phyloP scores from a whole-genome alignment of 2,797 vertebrate genomes.

The Dipus sagitta region DNA sequence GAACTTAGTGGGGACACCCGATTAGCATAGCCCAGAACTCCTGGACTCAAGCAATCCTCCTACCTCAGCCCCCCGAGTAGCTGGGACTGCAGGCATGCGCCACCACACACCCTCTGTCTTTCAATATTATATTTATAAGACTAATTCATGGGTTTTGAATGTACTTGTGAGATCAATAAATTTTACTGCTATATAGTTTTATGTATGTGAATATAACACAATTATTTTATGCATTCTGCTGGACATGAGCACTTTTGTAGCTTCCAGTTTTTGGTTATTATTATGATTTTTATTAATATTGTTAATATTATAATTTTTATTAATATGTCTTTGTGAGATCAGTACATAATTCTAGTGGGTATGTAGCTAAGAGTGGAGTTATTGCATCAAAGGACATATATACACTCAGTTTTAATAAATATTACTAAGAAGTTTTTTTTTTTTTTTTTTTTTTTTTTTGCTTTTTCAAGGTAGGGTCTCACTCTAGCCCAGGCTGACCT shows the following conservation, averaged over 20 bases:
- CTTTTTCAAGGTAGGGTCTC: no score
- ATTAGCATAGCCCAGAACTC: no score
- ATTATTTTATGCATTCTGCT: background rate
- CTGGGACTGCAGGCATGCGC: no score
- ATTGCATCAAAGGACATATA: background rate
- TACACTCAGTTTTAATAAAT: no score
- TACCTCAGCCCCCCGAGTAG: no score
- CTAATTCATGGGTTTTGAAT: slow-evolving; percentile 5
- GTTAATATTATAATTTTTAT: no score
- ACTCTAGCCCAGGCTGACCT: no score
- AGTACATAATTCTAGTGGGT: background rate
- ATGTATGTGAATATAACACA: background rate
- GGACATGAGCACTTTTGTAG: background rate
- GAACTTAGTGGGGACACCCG: no score
- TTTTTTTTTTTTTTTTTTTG: no score
- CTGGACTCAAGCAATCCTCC: no score
- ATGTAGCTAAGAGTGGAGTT: background rate
- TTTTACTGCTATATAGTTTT: slow-evolving; percentile 30
- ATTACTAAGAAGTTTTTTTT: no score
- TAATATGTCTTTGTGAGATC: background rate
- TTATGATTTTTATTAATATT: background rate
- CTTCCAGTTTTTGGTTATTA: background rate
- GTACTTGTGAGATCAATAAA: background rate
- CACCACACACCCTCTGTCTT: no score
- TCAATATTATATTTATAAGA: background rate